Base-by-base conservation (phyloP, 2,113 vertebrate genomes). In the Ageneiosus marmoratus region DNA sequence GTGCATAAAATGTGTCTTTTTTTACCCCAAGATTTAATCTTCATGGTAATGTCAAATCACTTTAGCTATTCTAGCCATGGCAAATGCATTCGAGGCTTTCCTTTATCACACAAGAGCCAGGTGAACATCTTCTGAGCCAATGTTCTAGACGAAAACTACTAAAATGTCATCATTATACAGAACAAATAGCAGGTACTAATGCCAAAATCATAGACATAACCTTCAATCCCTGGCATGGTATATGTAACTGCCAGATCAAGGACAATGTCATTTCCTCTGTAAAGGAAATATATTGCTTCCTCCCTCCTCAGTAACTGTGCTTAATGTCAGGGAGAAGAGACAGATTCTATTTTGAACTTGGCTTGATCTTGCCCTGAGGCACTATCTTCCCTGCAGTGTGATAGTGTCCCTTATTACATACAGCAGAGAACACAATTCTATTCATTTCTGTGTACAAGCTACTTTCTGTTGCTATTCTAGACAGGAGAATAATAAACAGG, bases 181-280 rank as follows among this genome's bases (percentile, higher is more conserved):
- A 83, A 83, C 53, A 48, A 77, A 84, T 63, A 37, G 78, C 62
- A 77, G 55, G 32, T 10, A 29, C 55, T 3, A 20, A 58, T 81
- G 82, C 85, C 78, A 84, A 82, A 87, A 58, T 81, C 82, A 60
- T 87, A 87, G 81, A 58, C 51, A 13, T 86, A 84, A 81, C 76
- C 78, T 75, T 75, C 69, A 44, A 12, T 44, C 75, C 73, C 76
- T 80, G 83, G 79, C 65, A 32, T 32, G 55, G 51, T 63, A 60
- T 44, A 41, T 32, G 51, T 20, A 51, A 77, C 72, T 83, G 58
- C 69, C 44, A 79, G 65, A 79, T 79, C 80, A 87, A 80, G 75
- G 67, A 81, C 83, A 58, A 78, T 79, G 46, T 63, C 13, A 77
- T 87, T 84, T 84, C 79, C 80, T 50, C 67, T 58, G 16, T 73